A percentile compares a stretch with the other conserved stretches of the same genome.
Evolutionary conservation across 2,113 vertebrate species (phyloP).

Genomic region (Thermophis baileyi): DNA sequence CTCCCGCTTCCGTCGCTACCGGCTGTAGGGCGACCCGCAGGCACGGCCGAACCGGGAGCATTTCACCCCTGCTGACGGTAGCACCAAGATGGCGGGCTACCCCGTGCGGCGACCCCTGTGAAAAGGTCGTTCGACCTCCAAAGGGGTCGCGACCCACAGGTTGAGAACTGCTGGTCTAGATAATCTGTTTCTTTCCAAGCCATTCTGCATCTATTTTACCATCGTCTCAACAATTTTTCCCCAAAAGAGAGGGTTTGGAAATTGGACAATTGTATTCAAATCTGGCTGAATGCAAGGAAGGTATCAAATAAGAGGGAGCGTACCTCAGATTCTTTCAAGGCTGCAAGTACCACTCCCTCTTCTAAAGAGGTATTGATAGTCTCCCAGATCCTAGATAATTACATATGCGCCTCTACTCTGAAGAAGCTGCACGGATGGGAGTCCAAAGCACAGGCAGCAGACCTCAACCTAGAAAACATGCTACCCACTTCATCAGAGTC

Average conservation of each 20-base stretch:
- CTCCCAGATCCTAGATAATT: neutral
- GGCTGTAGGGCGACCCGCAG: too few relatives aligned
- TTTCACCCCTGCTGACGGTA: too few relatives aligned
- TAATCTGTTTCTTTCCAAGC: neutral
- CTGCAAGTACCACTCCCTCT: neutral
- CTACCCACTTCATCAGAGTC: too few relatives aligned
- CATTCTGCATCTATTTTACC: neutral
- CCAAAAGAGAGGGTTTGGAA: neutral
- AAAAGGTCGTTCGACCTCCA: too few relatives aligned
- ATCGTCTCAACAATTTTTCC: neutral
- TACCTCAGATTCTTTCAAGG: neutral
- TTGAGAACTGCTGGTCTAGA: too few relatives aligned
- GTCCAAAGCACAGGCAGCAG: neutral
- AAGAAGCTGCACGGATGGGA: neutral
- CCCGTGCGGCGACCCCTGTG: too few relatives aligned
- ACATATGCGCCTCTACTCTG: neutral
- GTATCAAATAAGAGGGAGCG: neutral
- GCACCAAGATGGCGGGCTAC: too few relatives aligned
- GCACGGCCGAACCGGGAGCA: too few relatives aligned
- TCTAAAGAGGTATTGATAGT: neutral
- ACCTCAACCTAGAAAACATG: neutral
- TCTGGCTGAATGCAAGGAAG: neutral
- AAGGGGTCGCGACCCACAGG: too few relatives aligned
- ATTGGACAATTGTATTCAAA: neutral
- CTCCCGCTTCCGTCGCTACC: too few relatives aligned